Base-by-base conservation (phyloP, 2,888 invertebrate genomes). In the Apamea monoglypha region DNA sequence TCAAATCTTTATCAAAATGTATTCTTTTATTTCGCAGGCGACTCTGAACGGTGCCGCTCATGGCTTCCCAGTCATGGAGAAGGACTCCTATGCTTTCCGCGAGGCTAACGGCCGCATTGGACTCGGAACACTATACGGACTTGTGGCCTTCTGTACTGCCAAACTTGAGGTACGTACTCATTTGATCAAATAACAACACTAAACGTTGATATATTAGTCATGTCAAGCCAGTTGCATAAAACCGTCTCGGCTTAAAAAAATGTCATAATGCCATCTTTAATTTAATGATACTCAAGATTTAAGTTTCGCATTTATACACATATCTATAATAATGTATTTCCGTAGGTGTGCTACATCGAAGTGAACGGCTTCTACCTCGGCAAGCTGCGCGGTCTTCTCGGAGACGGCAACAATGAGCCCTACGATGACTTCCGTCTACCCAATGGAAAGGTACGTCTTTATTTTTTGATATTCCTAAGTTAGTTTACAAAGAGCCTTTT, bases 381-480 rank as follows among this genome's bases (percentile, higher is more conserved):
- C 88, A 98, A 98, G 92, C 96, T 98, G 6, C 98, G 98, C 25
- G 99, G 99, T 92, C 97, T 99, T 3, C 97, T 99, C 21, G 99
- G 99, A 82, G 98, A 98, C 90, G 98, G 98, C 80, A 99, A 99
- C 97, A 98, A 98, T 91, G 99, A 99, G 92, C 98, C 98, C 8
- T 98, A 97, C 93, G 99, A 99, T 91, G 99, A 99, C 94, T 98
- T 98, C 94, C 97, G 97, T 78, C 95, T 98, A 61, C 98, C 98
- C 25, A 98, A 98, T 87, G 98, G 98, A 90, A 98, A 98, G 95
- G 98, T 98, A 90, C 94, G 85, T 69, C 25, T 21, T n/a, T 4
- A 18, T 21, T 12, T 67, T n/a, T 12, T 61, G 2, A 32, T 61
- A 70, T 16, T 50, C 16, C 25, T 25, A 25, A 32, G 14, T 47